Conservation (phyloP, 2,888 invertebrate genomes). For the Drosophila meridiana region DNA sequence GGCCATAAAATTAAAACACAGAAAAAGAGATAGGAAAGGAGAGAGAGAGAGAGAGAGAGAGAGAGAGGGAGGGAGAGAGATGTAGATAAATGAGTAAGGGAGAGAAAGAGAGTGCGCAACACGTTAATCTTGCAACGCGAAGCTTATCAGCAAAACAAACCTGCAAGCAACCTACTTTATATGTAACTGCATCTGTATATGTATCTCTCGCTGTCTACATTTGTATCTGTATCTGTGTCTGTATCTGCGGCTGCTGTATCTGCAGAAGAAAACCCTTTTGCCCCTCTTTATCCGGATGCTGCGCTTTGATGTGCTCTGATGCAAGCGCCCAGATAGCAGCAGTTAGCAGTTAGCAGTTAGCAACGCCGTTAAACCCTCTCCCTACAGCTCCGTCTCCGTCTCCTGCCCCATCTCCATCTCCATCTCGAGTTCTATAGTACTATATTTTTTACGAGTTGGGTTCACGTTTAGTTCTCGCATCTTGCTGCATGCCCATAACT, state of each 20-base stretch:
- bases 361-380: constrained; percentile 44
- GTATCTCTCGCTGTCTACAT: constrained; percentile 32
- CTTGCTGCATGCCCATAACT: constrained; percentile 63
- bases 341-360: constrained; percentile 61
- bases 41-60: constrained; percentile 6
- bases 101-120: constrained; percentile 34
- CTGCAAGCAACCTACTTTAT: constrained; percentile 71
- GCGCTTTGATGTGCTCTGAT: constrained; percentile 71
- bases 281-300: constrained; percentile 25
- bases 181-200: constrained; percentile 64
- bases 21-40: constrained; percentile 48
- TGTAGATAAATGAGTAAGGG: not conserved
- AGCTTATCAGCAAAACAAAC: constrained; percentile 61
- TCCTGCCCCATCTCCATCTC: constrained; percentile 1
- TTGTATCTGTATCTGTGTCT: constrained; percentile 32
- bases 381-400: constrained; percentile 5
- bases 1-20: constrained; percentile 76
- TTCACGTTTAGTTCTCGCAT: constrained; percentile 36
- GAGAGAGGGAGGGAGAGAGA: not conserved
- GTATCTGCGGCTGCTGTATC: constrained; percentile 51
- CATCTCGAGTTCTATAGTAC: constrained; percentile 20
- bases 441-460: constrained; percentile 59
- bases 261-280: constrained; percentile 24
- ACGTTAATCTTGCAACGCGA: constrained; percentile 71
- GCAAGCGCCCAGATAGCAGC: constrained; percentile 63